Percentiles rank a stretch among this genome's conserved stretches.
Evolutionary conservation across 1,140 invertebrate genomes (phyloP).

Genomic region (Neodiprion pinetum): DNA sequence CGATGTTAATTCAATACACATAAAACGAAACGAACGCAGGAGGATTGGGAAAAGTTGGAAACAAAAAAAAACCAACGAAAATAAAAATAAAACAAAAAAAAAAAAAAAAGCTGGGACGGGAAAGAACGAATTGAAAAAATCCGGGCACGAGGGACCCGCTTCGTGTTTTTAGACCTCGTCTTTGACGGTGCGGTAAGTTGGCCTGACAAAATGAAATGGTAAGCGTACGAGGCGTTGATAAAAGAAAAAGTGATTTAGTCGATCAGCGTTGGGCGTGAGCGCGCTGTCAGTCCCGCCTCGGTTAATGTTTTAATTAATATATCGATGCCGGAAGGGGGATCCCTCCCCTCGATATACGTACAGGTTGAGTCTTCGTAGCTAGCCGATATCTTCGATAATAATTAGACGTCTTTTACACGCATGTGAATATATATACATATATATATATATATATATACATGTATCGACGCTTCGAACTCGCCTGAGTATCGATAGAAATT

Average conservation of each 20-base stretch:
- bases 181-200: no score
- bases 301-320: conserved; percentile 53
- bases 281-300: conserved; percentile 28
- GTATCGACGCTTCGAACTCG: background rate
- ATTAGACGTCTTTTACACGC: conserved; percentile 26
- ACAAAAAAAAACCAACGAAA: no score
- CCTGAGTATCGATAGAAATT: background rate
- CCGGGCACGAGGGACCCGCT: no score
- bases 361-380: conserved; percentile 28
- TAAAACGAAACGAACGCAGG: no score
- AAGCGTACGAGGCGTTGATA: background rate
- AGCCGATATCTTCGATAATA: conserved; percentile 36
- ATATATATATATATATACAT: background rate
- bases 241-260: conserved; percentile 33
- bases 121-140: no score
- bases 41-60: no score
- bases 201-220: conserved; percentile 8
- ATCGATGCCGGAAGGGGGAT: conserved; percentile 37
- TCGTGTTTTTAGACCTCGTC: no score
- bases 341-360: conserved; percentile 18
- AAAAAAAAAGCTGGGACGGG: no score
- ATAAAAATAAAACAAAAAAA: no score
- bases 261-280: conserved; percentile 43
- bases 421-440: no score
- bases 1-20: no score